Evolutionary conservation across 2,888 invertebrate genomes (phyloP), one percentile per base, ranked within the genome.

Genomic region (Schizotus pectinicornis): DNA sequence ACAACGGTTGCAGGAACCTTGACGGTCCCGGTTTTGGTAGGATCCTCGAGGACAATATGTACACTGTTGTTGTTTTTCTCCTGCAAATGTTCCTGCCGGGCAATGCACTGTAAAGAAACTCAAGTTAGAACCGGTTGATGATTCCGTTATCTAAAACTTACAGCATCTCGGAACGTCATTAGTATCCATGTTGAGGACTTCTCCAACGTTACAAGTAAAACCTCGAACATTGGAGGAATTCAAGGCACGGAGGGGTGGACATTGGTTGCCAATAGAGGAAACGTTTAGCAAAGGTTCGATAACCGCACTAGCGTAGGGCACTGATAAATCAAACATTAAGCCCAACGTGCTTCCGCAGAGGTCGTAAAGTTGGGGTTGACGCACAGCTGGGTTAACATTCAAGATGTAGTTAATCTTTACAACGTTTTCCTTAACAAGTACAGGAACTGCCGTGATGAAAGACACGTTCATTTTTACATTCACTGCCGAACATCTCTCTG

Each of bases 381-480:
- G 88, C 14, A 96, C 88, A 1, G 92, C 90, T 1, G 97, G 97
- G 46, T 90, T 86, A 42, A 98, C 90, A 22, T 92, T 91, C 9
- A 97, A 80, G 7, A 95, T 88, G 67, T 93, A 97, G 79, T 94
- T 94, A 83, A 95, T 91, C 79, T 91, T 90, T 0, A 95, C 89
- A 2, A 94, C 88, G 75, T 95, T 95, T 77, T 94, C 94, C 72
- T 94, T 93, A 1, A 92, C 74, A 8, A 94, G 81, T 48, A 84
- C 84, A n/a, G 94, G 91, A 72, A 89, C 84, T 0, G 92, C 90
- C 67, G 91, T 89, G 0, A 95, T 84, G 71, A 96, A 92, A 0
- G 94, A 90, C 0, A 97, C 96, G 73, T 95, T 95, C 84, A 96
- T 95, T 75, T 94, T 92, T 0, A 96, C 94, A 71, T 95, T 95